A percentile compares a stretch with the other conserved stretches of the same genome.
These are phyloP conservation scores for Ligdia adustata DNA, from an alignment of 2,888 invertebrate genomes.

Conservation along the genomic window DNA sequence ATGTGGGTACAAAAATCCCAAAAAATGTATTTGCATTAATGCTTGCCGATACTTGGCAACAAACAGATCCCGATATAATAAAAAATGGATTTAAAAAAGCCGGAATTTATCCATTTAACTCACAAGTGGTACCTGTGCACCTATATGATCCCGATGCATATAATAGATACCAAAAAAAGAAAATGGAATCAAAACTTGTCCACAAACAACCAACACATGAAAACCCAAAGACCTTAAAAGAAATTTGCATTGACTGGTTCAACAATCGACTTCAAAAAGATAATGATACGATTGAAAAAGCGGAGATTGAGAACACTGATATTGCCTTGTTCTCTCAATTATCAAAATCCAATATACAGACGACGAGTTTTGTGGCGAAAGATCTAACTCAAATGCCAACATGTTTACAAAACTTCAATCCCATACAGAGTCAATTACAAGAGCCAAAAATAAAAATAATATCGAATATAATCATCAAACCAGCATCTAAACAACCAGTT, in stretches of 20 bases:
- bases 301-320: background rate
- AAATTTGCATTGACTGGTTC: no score
- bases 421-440: background rate
- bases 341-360: background rate
- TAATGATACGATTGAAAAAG: no score
- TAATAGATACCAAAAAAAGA: no score
- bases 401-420: background rate
- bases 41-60: constrained; percentile 3
- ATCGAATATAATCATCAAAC: background rate
- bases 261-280: no score
- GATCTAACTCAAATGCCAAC: no score
- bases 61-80: constrained; percentile 1
- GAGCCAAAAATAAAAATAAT: background rate
- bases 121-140: background rate
- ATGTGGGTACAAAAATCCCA: constrained; percentile 2
- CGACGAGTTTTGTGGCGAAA: background rate
- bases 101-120: background rate
- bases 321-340: background rate
- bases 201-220: no score
- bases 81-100: constrained; percentile 7
- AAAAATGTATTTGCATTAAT: constrained; percentile 8
- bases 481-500: background rate
- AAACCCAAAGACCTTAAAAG: no score
- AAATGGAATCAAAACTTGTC: no score
- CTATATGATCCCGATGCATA: background rate